A percentile compares a stretch with the other conserved stretches of the same genome.
These are phyloP conservation scores for Parochlus steinenii DNA, from an alignment of 2,888 invertebrate genomes.

Conservation along the genomic window DNA sequence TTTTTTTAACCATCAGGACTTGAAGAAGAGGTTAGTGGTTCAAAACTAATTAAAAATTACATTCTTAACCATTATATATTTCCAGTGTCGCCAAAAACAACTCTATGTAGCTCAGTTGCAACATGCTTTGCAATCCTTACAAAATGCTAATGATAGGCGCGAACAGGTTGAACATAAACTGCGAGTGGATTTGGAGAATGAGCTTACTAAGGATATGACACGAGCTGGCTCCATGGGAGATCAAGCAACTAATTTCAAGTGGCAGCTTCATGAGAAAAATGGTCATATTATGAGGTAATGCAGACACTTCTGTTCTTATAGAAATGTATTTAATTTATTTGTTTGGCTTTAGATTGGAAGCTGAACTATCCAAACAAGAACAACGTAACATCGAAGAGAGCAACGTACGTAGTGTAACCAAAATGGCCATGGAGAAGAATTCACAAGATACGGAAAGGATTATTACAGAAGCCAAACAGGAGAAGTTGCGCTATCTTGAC, in stretches of 20 bases:
- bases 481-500: slow-evolving; percentile 78
- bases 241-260: slow-evolving; percentile 35
- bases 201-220: slow-evolving; percentile 35
- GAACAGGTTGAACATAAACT: no score
- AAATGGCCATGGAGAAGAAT: slow-evolving; percentile 41
- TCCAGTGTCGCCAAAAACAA: slow-evolving; percentile 66
- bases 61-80: no score
- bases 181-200: slow-evolving; percentile 68
- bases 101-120: slow-evolving; percentile 71
- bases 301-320: not conserved
- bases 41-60: slow-evolving; percentile 8
- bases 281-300: slow-evolving; percentile 43
- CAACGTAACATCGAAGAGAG: slow-evolving; percentile 67
- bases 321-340: slow-evolving; percentile 2
- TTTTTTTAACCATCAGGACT: not conserved
- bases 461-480: slow-evolving; percentile 70
- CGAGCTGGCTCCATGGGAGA: slow-evolving; percentile 21
- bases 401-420: slow-evolving; percentile 60
- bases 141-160: slow-evolving; percentile 67
- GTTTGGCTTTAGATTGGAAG: slow-evolving; percentile 42
- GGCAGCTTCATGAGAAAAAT: slow-evolving; percentile 47
- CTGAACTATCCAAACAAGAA: slow-evolving; percentile 73
- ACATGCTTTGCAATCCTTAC: slow-evolving; percentile 56
- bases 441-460: slow-evolving; percentile 55
- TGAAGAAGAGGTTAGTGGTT: no score